Evolutionary conservation across 2,888 invertebrate genomes (phyloP).

Genomic region (Mylabris sibirica): DNA sequence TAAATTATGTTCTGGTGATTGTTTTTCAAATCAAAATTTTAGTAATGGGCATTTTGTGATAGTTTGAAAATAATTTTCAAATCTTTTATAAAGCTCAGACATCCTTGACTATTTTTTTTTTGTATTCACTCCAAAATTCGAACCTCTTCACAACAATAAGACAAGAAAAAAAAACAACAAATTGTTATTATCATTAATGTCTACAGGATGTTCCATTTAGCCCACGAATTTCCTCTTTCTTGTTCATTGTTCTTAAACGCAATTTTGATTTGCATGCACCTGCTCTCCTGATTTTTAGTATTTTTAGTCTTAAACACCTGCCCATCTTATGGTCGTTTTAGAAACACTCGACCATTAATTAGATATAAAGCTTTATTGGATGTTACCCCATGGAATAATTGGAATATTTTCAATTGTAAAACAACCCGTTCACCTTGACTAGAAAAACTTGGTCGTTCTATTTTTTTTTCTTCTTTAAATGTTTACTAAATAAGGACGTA

Average conservation of each 20-base stretch:
- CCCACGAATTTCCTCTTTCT: neutral
- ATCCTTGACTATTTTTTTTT: neutral
- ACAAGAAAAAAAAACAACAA: neutral
- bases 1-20: too few species aligned
- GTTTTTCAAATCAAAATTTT: too few species aligned
- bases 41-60: too few species aligned
- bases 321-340: too few species aligned
- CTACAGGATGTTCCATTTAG: neutral
- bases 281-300: neutral
- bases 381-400: too few species aligned
- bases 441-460: neutral
- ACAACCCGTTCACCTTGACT: neutral
- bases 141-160: neutral
- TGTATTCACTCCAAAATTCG: neutral
- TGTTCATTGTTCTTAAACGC: too few species aligned
- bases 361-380: too few species aligned
- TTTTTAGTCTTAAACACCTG: too few species aligned
- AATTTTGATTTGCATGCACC: neutral
- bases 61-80: too few species aligned
- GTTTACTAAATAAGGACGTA: neutral
- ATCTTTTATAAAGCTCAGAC: neutral
- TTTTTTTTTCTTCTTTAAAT: neutral
- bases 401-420: neutral
- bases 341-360: too few species aligned
- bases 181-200: too few species aligned